phyloP scores from a whole-genome alignment of 2,797 vertebrate genomes.

The Hyperoplus lanceolatus region DNA sequence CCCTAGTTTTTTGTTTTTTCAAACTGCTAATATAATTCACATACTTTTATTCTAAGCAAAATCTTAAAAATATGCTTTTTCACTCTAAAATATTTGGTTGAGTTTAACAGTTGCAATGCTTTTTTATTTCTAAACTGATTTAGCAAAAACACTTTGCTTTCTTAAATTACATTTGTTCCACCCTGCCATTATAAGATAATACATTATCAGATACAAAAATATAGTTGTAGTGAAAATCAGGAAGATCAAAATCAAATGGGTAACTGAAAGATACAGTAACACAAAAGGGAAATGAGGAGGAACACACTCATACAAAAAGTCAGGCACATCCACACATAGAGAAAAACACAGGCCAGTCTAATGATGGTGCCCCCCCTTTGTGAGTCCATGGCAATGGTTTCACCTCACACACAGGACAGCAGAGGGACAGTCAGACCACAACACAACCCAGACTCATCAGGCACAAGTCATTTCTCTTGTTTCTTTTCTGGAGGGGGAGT shows the following conservation, averaged over 20 bases:
- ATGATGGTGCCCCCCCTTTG: constrained; percentile 81
- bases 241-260: constrained; percentile 61
- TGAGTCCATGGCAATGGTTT: constrained; percentile 76
- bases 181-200: constrained; percentile 26
- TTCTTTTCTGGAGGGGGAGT: constrained; percentile 67
- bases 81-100: constrained; percentile 5
- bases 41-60: not conserved
- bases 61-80: not conserved
- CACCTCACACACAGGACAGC: constrained; percentile 76
- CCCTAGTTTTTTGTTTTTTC: not conserved
- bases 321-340: constrained; percentile 58
- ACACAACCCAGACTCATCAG: constrained; percentile 76
- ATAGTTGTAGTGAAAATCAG: constrained; percentile 60
- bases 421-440: constrained; percentile 75
- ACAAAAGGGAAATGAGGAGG: constrained; percentile 75
- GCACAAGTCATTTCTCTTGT: constrained; percentile 46
- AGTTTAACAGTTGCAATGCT: constrained; percentile 5
- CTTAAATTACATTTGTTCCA: constrained; percentile 4
- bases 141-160: not conserved
- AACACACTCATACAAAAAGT: constrained; percentile 60
- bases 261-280: constrained; percentile 72
- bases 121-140: constrained; percentile 2
- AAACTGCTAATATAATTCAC: not conserved
- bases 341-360: constrained; percentile 78
- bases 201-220: constrained; percentile 46